A percentile compares a stretch with the other conserved stretches of the same genome.
Conservation (phyloP, 2,797 vertebrate genomes). For the Synaphobranchus kaupii region DNA sequence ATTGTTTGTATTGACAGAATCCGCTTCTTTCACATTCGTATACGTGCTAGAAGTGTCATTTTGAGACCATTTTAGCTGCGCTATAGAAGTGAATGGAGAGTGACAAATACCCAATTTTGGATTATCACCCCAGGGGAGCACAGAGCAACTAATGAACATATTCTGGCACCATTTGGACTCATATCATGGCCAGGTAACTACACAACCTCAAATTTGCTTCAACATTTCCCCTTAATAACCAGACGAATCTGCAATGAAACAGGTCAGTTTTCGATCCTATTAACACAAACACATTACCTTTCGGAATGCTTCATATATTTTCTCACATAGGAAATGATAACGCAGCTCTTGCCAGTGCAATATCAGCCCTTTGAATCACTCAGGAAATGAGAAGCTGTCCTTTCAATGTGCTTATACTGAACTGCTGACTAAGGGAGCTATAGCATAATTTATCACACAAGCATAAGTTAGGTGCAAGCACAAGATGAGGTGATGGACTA, state of each 20-base stretch:
- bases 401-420: conserved; percentile 75
- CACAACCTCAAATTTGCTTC: neutral
- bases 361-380: conserved; percentile 80
- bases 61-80: too few species aligned
- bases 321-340: conserved; percentile 54
- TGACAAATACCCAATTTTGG: too few species aligned
- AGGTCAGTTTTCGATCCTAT: conserved; percentile 20
- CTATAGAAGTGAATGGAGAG: too few species aligned
- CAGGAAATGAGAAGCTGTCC: conserved; percentile 82
- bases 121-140: too few species aligned
- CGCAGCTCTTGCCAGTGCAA: conserved; percentile 68
- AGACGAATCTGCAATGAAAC: neutral
- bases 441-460: conserved; percentile 75
- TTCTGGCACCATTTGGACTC: too few species aligned
- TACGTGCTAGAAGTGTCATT: too few species aligned
- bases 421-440: conserved; percentile 77
- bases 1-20: too few species aligned
- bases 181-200: too few species aligned
- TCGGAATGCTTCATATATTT: conserved; percentile 55
- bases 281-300: conserved; percentile 41
- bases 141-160: too few species aligned
- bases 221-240: neutral
- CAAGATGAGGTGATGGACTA: conserved; percentile 61
- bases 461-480: conserved; percentile 62
- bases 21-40: too few species aligned